Evolutionary conservation across 2,113 vertebrate species (phyloP), one percentile per base, ranked within the genome.

Genomic region (Pelmatolapia mariae): DNA sequence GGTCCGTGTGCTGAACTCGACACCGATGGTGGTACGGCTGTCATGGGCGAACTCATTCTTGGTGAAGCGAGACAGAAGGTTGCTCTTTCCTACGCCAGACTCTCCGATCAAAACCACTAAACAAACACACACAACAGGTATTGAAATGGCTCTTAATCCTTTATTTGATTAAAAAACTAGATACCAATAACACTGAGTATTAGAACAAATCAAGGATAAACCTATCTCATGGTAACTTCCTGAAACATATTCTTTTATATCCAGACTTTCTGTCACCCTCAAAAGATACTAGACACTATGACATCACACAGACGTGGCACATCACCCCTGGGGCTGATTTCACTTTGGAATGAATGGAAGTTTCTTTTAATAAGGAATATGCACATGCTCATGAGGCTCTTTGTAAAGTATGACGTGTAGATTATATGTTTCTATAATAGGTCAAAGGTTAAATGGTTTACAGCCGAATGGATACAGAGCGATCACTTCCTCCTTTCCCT

Each of bases 11-110:
- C 98, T 99, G 95, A 99, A 99, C 96, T 99, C 98, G 4, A 99
- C 98, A 0, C 98, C 98, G 3, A 99, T 99, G 89, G 98, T 99
- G 83, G 98, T 99, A 12, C 98, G 97, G 86, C 98, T 99, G 95
- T 99, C 98, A 0, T 98, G 98, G 90, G 95, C 97, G 94, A 99
- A 99, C 91, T 99, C 98, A 1, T 98, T 99, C 89, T 98, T 97
- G 4, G 98, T 99, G 95, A 99, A 99, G 50, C 98, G 97, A 92
- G 85, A 95, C 47, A 97, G 92, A 24, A 97, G 92, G 94, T 97
- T 97, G 92, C 96, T 97, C 85, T 97, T 97, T 10, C 96, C 96
- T 4, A 97, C 96, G 1, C 96, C 96, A 2, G 96, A 97, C 89
- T 97, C 96, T 2, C 98, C 98, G 0, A 99, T 98, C 89, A 99